Conservation (phyloP, 2,113 vertebrate genomes). For the Alligator mississippiensis region DNA sequence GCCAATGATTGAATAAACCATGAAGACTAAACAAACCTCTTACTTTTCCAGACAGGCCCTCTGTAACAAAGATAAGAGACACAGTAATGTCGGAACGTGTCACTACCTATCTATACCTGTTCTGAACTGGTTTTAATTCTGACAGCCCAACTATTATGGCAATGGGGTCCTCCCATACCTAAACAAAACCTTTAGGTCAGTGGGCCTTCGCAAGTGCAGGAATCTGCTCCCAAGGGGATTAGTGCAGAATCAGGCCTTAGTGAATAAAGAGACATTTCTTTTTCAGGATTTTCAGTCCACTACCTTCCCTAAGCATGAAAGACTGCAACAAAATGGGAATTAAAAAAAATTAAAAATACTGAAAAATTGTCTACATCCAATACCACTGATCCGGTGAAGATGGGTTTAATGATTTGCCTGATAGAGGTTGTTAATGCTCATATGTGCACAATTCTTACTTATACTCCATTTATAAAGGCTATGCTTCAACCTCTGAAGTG, state of each 20-base stretch:
- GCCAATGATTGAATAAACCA: background rate
- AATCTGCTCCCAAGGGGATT: background rate
- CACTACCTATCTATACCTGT: background rate
- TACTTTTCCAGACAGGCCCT: background rate
- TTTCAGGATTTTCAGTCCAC: accelerated
- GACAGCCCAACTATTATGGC: background rate
- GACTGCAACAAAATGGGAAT: background rate
- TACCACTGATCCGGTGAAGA: background rate
- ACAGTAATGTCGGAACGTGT: no score
- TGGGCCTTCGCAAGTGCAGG: background rate
- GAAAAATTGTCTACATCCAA: background rate
- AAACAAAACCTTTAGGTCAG: background rate
- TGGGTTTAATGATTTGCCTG: background rate
- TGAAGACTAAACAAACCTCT: background rate
- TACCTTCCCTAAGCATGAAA: background rate
- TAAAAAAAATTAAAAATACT: background rate
- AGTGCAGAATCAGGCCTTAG: background rate
- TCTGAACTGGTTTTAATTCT: background rate
- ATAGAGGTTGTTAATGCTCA: background rate
- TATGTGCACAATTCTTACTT: background rate
- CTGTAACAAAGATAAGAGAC: background rate
- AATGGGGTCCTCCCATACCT: background rate
- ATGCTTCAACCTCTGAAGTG: background rate
- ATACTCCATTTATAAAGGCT: background rate
- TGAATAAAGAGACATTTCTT: background rate